phyloP scores from a whole-genome alignment of 1,140 invertebrate species.

The Heliconius melpomene region DNA sequence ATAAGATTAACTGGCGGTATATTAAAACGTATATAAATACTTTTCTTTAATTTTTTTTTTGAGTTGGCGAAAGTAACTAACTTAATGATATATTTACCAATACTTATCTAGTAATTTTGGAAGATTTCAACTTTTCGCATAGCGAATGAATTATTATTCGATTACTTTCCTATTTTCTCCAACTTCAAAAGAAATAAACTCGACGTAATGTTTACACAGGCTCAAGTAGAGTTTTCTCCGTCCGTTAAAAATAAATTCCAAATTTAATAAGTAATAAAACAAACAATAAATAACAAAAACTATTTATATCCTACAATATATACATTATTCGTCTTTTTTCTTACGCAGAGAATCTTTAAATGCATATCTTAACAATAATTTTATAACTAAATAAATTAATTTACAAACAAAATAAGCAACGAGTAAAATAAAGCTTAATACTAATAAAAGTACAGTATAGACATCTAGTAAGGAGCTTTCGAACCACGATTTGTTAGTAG shows the following conservation, averaged over 20 bases:
- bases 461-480: slow-evolving; percentile 62
- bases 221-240: too few species aligned
- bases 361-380: background rate
- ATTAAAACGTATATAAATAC: too few species aligned
- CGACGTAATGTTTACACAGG: too few species aligned
- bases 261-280: background rate
- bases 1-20: too few species aligned
- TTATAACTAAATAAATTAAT: slow-evolving; percentile 28
- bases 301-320: background rate
- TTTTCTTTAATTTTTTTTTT: too few species aligned
- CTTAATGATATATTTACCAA: too few species aligned
- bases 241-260: background rate
- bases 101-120: too few species aligned
- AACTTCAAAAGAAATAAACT: too few species aligned
- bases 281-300: background rate
- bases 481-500: slow-evolving; percentile 53
- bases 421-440: slow-evolving; percentile 41
- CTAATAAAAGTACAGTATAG: slow-evolving; percentile 45
- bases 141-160: too few species aligned
- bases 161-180: too few species aligned
- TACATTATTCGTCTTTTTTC: background rate
- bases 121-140: too few species aligned
- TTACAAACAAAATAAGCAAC: slow-evolving; percentile 44
- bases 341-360: background rate
- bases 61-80: too few species aligned